Conservation (phyloP, 2,113 vertebrate genomes). For the Tenebrosternarchus preto region DNA sequence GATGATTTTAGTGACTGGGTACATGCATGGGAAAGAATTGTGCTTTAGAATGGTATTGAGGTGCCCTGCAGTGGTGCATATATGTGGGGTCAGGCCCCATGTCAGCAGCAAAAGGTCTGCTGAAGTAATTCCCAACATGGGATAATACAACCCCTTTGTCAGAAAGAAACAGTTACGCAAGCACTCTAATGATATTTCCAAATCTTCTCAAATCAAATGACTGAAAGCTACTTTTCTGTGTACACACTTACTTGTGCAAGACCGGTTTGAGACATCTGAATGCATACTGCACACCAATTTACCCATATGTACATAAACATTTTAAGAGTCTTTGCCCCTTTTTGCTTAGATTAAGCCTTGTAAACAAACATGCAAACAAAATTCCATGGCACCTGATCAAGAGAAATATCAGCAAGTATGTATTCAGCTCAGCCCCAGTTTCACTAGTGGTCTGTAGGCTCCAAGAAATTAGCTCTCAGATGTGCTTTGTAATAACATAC, state of each 20-base stretch:
- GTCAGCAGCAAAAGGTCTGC: not conserved
- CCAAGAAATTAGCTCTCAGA: not conserved
- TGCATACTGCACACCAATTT: not conserved
- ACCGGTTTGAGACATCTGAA: not conserved
- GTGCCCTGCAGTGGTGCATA: no score
- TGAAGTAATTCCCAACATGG: not conserved
- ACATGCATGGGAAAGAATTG: no score
- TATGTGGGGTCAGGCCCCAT: no score
- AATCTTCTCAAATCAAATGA: not conserved
- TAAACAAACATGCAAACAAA: constrained; percentile 41
- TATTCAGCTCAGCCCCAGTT: not conserved
- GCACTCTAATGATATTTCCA: no score
- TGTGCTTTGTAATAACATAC: not conserved
- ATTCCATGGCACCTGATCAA: constrained; percentile 46
- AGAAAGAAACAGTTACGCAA: no score
- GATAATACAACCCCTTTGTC: no score
- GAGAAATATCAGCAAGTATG: constrained; percentile 31
- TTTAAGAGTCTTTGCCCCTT: constrained; percentile 14
- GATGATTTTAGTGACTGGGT: no score
- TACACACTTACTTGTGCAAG: not conserved
- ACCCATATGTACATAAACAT: not conserved
- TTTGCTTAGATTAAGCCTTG: not conserved
- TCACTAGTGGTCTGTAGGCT: not conserved
- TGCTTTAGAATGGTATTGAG: no score
- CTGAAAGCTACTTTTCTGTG: not conserved